phyloP scores from a whole-genome alignment of 1,140 invertebrate species.

The Micrasema minimum region DNA sequence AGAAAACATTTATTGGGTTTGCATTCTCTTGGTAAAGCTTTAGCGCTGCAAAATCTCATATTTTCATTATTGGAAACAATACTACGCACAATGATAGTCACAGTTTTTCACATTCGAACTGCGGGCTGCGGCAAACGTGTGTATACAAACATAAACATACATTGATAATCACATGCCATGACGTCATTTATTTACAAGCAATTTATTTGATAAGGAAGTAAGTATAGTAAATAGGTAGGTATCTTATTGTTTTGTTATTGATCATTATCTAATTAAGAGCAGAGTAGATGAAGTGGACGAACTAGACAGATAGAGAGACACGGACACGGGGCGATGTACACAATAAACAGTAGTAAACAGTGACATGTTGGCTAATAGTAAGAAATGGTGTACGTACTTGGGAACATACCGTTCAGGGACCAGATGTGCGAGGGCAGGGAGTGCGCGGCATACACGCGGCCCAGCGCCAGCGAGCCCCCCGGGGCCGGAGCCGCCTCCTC shows the following conservation, averaged over 20 bases:
- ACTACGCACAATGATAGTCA: too few species aligned
- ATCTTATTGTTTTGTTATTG: slow-evolving; percentile 21
- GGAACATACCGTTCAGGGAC: slow-evolving; percentile 85
- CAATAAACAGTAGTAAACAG: neutral
- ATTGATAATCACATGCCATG: slow-evolving; percentile 6
- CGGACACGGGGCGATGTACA: neutral
- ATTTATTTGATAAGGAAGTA: slow-evolving; percentile 37
- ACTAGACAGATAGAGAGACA: neutral
- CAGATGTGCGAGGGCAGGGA: slow-evolving; percentile 91
- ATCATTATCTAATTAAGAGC: too few species aligned
- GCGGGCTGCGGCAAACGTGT: neutral
- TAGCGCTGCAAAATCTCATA: too few species aligned
- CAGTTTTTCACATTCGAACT: too few species aligned
- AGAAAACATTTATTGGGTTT: too few species aligned
- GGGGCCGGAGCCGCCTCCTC: slow-evolving; percentile 64
- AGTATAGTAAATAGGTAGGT: neutral
- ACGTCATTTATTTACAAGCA: slow-evolving; percentile 36
- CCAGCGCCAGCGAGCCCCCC: slow-evolving; percentile 66
- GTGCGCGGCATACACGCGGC: slow-evolving; percentile 86
- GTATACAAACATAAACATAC: slow-evolving; percentile 19
- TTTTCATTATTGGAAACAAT: too few species aligned
- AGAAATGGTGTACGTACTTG: slow-evolving; percentile 8
- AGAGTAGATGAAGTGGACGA: too few species aligned
- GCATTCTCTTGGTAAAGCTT: too few species aligned
- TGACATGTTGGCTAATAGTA: slow-evolving; percentile 1